Base-by-base conservation (phyloP, 1,140 invertebrate species). In the Eupristina koningsbergeri region DNA sequence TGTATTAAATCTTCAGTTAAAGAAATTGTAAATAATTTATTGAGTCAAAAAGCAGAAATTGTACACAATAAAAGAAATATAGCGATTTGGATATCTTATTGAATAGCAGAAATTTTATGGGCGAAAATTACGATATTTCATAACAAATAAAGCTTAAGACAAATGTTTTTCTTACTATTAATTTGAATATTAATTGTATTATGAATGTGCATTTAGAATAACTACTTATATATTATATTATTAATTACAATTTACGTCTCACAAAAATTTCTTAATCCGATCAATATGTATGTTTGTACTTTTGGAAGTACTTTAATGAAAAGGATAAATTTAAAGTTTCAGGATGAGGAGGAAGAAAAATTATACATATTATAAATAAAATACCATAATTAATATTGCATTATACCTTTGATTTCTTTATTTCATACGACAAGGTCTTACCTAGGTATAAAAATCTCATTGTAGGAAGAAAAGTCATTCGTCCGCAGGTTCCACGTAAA, bases 121-220 rank as follows among this genome's bases (percentile, higher is more conserved):
- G 26, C 36, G n/a, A 39, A 77, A 77, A 77, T 77, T 77, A 53
- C 47, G 67, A 71, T 71, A 39, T 71, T 36, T 71, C 15, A 64
- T 31, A 64, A 64, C 39, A 41, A 19, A 71, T 41, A 41, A 39
- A 6, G 13, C 29, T 64, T 61, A 7, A 34, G 31, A 15, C n/a
- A 64, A 34, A 64, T 5, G 19, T 41, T 71, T 64, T 64, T 15
- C 29, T 31, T 15, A 17, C 3, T 11, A 64, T 31, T 29, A 13
- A 64, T 64, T 64, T 31, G 29, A 61, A 61, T 61, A 64, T 64
- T 34, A 15, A 64, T 31, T 15, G 8, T 31, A 11, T 64, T 2
- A 34, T 64, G 15, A 13, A 6, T 63, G 22, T 34, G 34, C 31
- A 64, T 64, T 64, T 11, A 7, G 11, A n/a, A 29, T 19, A 34